Evolutionary conservation across 1,140 invertebrate genomes (phyloP).

Genomic region (Heliconius hewitsoni): DNA sequence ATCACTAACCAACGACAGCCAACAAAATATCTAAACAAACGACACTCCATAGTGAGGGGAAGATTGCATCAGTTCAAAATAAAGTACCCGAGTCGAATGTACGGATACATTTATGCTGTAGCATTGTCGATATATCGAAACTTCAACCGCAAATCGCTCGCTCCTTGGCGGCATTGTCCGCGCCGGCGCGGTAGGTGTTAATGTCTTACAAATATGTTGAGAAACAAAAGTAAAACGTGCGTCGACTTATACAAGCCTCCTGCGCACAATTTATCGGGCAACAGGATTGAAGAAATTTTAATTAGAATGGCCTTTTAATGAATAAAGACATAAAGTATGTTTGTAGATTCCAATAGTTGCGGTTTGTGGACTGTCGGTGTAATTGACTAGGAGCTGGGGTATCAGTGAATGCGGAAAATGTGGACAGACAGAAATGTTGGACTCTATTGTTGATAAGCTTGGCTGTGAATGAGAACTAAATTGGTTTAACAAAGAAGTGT

Average conservation of each 20-base stretch:
- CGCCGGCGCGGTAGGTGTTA: conserved; percentile 64
- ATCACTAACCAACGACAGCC: not conserved
- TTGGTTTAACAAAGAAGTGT: not conserved
- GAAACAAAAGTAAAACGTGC: conserved; percentile 60
- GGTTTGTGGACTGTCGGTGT: not conserved
- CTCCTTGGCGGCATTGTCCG: conserved; percentile 48
- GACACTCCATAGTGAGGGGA: not conserved
- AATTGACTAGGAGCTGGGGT: not conserved
- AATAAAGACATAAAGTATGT: conserved; percentile 27
- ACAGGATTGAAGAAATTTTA: conserved; percentile 72
- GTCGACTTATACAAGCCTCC: conserved; percentile 48
- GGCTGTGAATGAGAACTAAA: not conserved
- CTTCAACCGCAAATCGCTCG: conserved; percentile 2
- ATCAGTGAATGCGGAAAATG: not conserved
- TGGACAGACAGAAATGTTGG: not conserved
- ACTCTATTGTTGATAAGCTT: not conserved
- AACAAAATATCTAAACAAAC: not conserved
- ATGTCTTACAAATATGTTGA: conserved; percentile 72
- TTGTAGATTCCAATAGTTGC: not conserved
- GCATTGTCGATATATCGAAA: conserved; percentile 8
- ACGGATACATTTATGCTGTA: not conserved
- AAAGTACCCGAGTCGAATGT: not conserved
- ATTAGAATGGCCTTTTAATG: conserved; percentile 68
- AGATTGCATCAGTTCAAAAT: conserved; percentile 9
- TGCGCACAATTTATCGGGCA: conserved; percentile 64